A percentile compares a stretch with the other conserved stretches of the same genome.
phyloP scores from a whole-genome alignment of 2,113 vertebrate species.

The Marmota flaviventris region DNA sequence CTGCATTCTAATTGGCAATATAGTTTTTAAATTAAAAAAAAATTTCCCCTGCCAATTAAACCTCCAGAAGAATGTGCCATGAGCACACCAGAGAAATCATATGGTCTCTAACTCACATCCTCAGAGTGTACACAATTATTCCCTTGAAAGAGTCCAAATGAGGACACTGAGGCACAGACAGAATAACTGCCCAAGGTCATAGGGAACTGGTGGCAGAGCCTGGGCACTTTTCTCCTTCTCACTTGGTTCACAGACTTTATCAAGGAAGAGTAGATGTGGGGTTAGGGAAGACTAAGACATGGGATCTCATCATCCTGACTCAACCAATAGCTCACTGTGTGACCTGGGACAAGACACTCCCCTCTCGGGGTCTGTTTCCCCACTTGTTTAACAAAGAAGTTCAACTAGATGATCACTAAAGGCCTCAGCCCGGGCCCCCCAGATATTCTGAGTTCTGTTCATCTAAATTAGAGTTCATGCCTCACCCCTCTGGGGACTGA shows the following conservation, averaged over 20 bases:
- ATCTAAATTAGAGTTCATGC: not conserved
- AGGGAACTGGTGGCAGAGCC: not conserved
- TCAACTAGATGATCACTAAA: not conserved
- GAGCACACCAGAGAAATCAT: not conserved
- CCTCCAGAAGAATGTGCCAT: not conserved
- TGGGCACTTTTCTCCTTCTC: not conserved
- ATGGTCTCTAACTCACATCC: not conserved
- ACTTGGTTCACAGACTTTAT: not conserved
- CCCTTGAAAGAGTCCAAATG: not conserved
- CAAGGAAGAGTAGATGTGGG: not conserved
- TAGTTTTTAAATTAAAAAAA: not conserved
- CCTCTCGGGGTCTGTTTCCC: not conserved
- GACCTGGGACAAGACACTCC: not conserved
- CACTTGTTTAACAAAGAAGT: slow-evolving; percentile 3
- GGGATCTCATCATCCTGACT: not conserved
- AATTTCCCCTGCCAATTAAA: not conserved
- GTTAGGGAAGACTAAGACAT: not conserved
- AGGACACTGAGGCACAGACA: not conserved
- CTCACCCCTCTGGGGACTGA: not conserved
- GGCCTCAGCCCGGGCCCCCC: not conserved
- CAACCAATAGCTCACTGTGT: not conserved
- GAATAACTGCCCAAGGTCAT: not conserved
- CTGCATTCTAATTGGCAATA: not conserved
- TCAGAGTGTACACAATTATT: not conserved
- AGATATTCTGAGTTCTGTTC: not conserved